These are phyloP conservation scores for Nyctibius bracteatus DNA, from an alignment of 2,113 vertebrate genomes.

Conservation along the genomic window DNA sequence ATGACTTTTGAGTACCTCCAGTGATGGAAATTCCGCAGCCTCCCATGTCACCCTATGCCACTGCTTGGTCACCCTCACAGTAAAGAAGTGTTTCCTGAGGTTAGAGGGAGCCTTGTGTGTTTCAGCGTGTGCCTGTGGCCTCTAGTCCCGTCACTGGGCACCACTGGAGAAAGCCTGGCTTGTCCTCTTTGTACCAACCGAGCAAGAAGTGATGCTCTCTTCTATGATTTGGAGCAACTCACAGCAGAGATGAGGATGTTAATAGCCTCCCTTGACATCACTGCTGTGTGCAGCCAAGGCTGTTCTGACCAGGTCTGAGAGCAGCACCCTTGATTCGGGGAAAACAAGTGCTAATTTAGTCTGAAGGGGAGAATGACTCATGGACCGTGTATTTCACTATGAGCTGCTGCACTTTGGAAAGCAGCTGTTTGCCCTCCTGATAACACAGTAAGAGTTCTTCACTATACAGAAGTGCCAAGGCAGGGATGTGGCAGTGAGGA, in stretches of 20 bases:
- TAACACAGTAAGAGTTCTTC: not conserved
- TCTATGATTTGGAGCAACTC: not conserved
- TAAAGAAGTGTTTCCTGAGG: rapidly evolving
- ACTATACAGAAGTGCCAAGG: rapidly evolving
- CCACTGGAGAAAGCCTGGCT: too few relatives aligned
- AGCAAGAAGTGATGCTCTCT: not conserved
- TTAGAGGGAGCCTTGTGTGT: not conserved
- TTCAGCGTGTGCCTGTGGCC: rapidly evolving
- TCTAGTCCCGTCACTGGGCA: too few relatives aligned
- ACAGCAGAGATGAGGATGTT: not conserved
- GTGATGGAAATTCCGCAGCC: not conserved
- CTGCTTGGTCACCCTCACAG: not conserved
- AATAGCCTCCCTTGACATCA: not conserved
- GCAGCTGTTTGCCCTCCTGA: rapidly evolving
- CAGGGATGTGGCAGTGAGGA: not conserved
- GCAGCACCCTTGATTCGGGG: not conserved
- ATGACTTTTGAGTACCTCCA: not conserved
- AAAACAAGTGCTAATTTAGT: not conserved
- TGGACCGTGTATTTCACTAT: not conserved
- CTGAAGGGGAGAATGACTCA: not conserved
- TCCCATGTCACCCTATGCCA: not conserved
- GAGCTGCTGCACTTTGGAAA: not conserved
- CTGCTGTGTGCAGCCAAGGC: not conserved
- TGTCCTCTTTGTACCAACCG: too few relatives aligned
- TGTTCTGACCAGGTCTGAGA: not conserved